A percentile compares a stretch with the other conserved stretches of the same genome.
These are phyloP conservation scores for Python bivittatus DNA, from an alignment of 2,113 vertebrate species.

Conservation along the genomic window DNA sequence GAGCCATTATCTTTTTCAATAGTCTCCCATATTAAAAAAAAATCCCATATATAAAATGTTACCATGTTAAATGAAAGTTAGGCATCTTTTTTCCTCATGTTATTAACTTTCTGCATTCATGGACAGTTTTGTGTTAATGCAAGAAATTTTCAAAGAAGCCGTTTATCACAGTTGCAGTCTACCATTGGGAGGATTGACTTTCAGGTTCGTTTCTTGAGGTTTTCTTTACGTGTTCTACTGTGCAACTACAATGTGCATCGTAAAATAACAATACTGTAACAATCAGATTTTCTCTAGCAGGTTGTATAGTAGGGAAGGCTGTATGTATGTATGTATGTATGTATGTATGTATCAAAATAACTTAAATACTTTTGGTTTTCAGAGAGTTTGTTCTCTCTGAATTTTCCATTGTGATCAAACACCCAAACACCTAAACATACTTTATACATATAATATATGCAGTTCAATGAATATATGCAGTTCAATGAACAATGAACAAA, in stretches of 20 bases:
- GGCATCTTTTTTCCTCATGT: background rate
- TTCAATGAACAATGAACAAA: no score
- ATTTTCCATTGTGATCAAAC: background rate
- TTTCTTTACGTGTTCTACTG: background rate
- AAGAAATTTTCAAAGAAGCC: background rate
- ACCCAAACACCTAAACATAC: background rate
- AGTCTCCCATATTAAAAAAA: background rate
- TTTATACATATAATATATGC: background rate
- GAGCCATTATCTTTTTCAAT: background rate
- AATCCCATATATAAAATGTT: background rate
- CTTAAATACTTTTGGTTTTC: background rate
- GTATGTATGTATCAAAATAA: background rate
- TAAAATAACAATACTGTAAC: background rate
- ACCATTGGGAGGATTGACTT: background rate
- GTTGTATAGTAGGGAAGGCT: background rate
- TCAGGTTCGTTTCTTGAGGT: background rate
- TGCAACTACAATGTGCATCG: background rate
- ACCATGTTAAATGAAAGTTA: background rate
- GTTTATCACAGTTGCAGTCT: background rate
- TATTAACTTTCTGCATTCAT: background rate
- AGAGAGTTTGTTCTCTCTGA: background rate
- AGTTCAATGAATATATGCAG: no score
- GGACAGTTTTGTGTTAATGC: background rate
- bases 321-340: no score
- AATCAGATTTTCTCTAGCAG: background rate